Evolutionary conservation across 2,113 vertebrate genomes (phyloP).

Genomic region (Ictalurus furcatus): DNA sequence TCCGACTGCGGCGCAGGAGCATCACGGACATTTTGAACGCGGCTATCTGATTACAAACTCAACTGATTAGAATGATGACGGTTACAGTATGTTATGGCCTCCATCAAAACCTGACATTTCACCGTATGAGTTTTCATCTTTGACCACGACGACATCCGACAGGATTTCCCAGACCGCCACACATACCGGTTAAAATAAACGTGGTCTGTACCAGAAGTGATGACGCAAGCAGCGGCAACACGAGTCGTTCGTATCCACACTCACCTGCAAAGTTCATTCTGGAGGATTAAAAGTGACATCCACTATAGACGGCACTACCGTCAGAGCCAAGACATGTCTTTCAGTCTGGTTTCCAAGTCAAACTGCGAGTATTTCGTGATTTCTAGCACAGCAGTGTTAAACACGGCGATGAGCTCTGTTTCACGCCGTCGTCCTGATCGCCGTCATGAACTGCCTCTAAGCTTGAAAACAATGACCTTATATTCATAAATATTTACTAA

Average conservation of each 20-base stretch:
- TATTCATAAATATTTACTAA: background rate
- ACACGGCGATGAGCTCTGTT: background rate
- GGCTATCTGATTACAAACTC: background rate
- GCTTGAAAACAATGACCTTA: background rate
- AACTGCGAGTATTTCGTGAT: background rate
- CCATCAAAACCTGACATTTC: background rate
- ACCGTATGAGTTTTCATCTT: no score
- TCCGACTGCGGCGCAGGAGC: background rate
- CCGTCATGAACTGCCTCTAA: background rate
- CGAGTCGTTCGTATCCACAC: background rate
- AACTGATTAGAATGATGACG: background rate
- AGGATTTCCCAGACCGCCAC: background rate
- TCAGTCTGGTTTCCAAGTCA: background rate
- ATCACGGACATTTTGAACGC: background rate
- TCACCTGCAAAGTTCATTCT: background rate
- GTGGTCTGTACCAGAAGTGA: background rate
- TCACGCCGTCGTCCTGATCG: background rate
- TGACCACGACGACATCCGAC: background rate
- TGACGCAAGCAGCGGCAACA: background rate
- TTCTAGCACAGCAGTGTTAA: background rate
- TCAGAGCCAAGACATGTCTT: no score
- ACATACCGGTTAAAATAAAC: background rate
- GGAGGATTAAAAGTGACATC: no score
- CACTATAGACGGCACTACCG: no score
- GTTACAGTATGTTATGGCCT: background rate